Conservation (phyloP, 2,888 invertebrate species). For the Nemapogon koenigi region DNA sequence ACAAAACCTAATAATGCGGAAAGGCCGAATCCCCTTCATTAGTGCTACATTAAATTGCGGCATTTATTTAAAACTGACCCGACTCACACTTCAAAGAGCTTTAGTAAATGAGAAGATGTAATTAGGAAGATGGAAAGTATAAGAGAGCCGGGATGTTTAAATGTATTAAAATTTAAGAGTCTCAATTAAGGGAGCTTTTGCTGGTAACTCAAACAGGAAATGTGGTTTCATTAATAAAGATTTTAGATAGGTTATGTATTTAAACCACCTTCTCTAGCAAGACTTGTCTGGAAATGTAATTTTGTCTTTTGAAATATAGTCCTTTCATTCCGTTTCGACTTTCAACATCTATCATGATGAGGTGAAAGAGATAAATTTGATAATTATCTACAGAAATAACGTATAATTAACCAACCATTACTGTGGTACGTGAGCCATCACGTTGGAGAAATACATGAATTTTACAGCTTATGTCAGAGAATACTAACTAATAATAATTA, state of each 20-base stretch:
- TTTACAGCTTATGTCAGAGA: no score
- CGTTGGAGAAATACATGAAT: no score
- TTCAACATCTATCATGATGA: no score
- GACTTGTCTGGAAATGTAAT: conserved; percentile 21
- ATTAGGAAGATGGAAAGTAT: conserved; percentile 7
- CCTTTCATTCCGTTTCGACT: no score
- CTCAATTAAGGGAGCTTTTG: conserved; percentile 2
- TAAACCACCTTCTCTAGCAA: no score
- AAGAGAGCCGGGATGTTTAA: conserved; percentile 1
- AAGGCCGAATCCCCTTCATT: conserved; percentile 29
- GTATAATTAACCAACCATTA: no score
- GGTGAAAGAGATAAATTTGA: no score
- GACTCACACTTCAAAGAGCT: conserved; percentile 13
- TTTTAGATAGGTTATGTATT: not conserved
- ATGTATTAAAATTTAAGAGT: conserved; percentile 4
- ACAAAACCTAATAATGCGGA: conserved; percentile 30
- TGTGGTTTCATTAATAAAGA: not conserved
- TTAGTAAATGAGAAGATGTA: conserved; percentile 9
- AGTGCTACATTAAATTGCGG: conserved; percentile 28
- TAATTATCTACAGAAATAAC: no score
- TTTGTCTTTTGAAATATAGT: no score
- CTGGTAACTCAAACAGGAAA: not conserved
- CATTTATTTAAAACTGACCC: conserved; percentile 10
- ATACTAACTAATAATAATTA: no score
- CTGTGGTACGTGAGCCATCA: no score